phyloP scores from a whole-genome alignment of 2,797 vertebrate genomes.

The Siniperca obscura region DNA sequence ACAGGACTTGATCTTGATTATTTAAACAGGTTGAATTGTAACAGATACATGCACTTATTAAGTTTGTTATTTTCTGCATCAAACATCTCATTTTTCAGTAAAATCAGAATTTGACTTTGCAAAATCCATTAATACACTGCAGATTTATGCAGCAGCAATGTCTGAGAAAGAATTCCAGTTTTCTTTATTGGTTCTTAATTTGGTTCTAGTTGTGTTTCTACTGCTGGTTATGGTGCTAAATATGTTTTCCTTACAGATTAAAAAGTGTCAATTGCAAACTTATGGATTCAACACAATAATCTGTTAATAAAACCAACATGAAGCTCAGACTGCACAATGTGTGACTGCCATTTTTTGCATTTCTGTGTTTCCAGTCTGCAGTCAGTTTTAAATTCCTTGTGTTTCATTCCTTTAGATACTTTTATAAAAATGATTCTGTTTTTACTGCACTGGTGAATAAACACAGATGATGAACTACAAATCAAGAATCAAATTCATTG shows the following conservation, averaged over 20 bases:
- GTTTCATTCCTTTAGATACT: not conserved
- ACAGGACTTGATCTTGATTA: not conserved
- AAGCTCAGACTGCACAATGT: not conserved
- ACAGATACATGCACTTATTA: not conserved
- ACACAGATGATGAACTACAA: not conserved
- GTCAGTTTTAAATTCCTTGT: not conserved
- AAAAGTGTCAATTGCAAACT: not conserved
- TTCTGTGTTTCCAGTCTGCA: not conserved
- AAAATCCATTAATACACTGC: not conserved
- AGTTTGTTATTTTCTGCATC: not conserved
- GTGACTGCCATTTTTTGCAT: not conserved
- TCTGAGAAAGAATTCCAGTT: not conserved
- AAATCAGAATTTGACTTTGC: not conserved
- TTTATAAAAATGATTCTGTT: not conserved
- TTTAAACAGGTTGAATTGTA: not conserved
- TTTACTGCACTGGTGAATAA: not conserved
- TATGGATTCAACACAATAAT: not conserved
- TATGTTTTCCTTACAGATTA: not conserved
- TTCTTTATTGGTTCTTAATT: not conserved
- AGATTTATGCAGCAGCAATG: not conserved
- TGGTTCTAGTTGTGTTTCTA: not conserved
- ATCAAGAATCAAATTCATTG: not conserved
- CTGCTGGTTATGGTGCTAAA: not conserved
- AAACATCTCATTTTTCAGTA: not conserved
- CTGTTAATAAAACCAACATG: constrained; percentile 10